phyloP scores from a whole-genome alignment of 2,113 vertebrate species.

The Pelodiscus sinensis region DNA sequence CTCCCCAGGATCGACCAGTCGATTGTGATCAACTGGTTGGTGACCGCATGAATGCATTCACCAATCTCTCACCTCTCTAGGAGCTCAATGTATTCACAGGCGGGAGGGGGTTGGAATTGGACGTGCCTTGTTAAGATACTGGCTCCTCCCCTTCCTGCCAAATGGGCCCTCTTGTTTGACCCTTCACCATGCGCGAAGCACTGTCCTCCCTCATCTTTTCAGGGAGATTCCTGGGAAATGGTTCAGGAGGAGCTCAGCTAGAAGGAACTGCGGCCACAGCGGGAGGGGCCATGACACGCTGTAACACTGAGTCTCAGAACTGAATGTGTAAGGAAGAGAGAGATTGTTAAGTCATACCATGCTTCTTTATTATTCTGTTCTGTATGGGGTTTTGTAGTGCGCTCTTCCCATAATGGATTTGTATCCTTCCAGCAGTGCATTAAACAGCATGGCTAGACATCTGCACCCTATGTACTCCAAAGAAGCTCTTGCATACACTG shows the following conservation, averaged over 20 bases:
- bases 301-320: background rate
- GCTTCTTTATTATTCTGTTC: too few species aligned
- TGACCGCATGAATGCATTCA: background rate
- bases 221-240: accelerated
- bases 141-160: background rate
- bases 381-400: too few species aligned
- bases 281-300: background rate
- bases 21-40: too few species aligned
- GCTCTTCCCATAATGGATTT: too few species aligned
- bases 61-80: background rate
- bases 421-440: too few species aligned
- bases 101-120: too few species aligned
- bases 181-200: background rate
- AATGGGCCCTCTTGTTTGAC: background rate
- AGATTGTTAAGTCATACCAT: background rate
- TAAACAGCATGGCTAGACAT: too few species aligned
- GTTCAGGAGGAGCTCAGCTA: background rate
- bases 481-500: accelerated
- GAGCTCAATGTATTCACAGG: too few species aligned
- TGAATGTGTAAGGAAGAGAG: background rate
- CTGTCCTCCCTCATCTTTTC: background rate
- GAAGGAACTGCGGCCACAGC: background rate
- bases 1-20: too few species aligned
- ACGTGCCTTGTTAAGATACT: too few species aligned
- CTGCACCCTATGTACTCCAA: background rate